Base-by-base conservation (phyloP, 2,113 vertebrate genomes). In the Laticauda laticaudata region DNA sequence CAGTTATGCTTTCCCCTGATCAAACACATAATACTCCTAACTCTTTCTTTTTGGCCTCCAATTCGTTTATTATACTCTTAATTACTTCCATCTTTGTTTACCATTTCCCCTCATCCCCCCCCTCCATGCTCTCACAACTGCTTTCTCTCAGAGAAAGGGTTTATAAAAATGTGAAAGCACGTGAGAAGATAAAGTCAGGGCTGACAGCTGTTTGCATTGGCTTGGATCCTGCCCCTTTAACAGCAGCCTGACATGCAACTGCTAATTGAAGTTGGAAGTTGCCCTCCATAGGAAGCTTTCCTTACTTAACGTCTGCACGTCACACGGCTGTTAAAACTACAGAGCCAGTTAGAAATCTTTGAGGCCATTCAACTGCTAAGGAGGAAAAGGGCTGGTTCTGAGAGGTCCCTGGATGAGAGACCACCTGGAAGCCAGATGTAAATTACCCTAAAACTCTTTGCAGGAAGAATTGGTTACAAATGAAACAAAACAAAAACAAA, bases 71-170 rank as follows among this genome's bases (percentile, higher is more conserved):
- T 59, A 91, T 43, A 26, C 51, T 9, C 29, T 39, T 87, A 64
- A 34, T 92, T 87, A n/a, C 85, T 87, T 87, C 56, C 91, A 92
- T 34, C 91, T 59, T 48, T 61, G 86, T 92, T 92, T 51, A 92
- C 39, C 56, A 39, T 53, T 87, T 87, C 55, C 90, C 48, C 48
- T 34, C n/a, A 5, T 64, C 18, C n/a, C 69, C 57, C 57, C 53
- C 64, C 29, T 53, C 59, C 64, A 12, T 39, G 39, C 11, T 86
- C 57, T 21, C 59, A 59, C 39, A n/a, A 48, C 12, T 29, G 91
- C 26, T 48, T 91, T 91, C 26, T 64, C 53, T 92, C 51, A n/a
- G 24, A 45, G n/a, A 81, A 92, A 81, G 4, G 4, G 26, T 89
- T 75, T 89, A 24, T 29, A 64, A 43, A 75, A 92, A 75, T 75